Evolutionary conservation across 2,888 invertebrate genomes (phyloP), one percentile per base, ranked within the genome.

Genomic region (Drosophila paramelanica): DNA sequence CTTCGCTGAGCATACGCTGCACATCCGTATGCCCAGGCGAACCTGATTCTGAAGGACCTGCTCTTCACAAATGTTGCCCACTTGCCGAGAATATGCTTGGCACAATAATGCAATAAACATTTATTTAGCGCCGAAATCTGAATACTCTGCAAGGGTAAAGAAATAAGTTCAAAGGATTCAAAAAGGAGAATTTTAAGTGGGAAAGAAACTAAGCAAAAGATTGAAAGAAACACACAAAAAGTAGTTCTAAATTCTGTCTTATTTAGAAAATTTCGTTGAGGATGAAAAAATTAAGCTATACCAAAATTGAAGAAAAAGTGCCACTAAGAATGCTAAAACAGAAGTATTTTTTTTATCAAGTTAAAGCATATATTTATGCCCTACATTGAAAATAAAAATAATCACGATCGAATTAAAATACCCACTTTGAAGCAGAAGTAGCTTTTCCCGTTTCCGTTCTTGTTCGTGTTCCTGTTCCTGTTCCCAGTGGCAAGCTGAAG

Each of bases 1-100:
- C 90, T 85, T 90, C 81, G 78, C 62, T 83, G 91, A 91, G 76
- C 90, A 91, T 91, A 91, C 90, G 90, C 91, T 91, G 83, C 79
- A 88, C 76, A 79, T 89, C 90, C 89, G 70, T 66, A 55, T 51
- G 25, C 17, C 20, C 73, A 46, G 57, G 6, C 36, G 50, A 46
- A 51, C 31, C 47, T 20, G 36, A 1, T 5, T 38, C 62, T 53
- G 51, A 55, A 66, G 66, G 71, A 73, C 45, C 58, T 57, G 55
- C 72, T 51, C 73, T 38, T 42, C 42, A 39, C 77, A 64, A 76
- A 73, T 71, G 79, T 76, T 79, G 80, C 75, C 43, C 71, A 49
- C 67, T 68, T 73, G 31, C 53, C 77, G 71, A 81, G 75, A 88
- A 79, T 90, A 84, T 84, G 80, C 74, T 89, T 47, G 59, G 38